Evolutionary conservation across 2,113 vertebrate species (phyloP).

Genomic region (Odobenus rosmarus): DNA sequence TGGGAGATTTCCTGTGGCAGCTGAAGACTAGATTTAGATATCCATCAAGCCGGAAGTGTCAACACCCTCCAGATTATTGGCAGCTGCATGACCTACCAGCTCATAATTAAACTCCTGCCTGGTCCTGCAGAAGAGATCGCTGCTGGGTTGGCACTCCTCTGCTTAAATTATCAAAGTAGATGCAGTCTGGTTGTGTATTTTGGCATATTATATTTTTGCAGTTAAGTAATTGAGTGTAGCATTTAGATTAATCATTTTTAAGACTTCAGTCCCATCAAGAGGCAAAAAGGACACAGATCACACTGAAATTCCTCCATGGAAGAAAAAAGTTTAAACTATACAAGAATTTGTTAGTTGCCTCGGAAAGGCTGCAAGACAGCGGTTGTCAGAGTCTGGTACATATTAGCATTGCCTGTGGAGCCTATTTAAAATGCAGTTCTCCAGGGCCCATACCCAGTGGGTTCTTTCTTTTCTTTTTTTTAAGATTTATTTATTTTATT

Average conservation of each 20-base stretch:
- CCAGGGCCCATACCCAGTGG: not conserved
- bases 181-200: conserved; percentile 3
- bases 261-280: not conserved
- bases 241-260: conserved; percentile 63
- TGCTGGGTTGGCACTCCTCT: conserved; percentile 21
- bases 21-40: conserved; percentile 60
- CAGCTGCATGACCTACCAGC: conserved; percentile 54
- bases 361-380: not conserved
- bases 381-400: not conserved
- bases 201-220: conserved; percentile 56
- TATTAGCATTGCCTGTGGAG: not conserved
- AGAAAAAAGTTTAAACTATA: not conserved
- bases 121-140: conserved; percentile 21
- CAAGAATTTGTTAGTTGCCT: not conserved
- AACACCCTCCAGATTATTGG: conserved; percentile 54
- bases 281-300: conserved; percentile 24
- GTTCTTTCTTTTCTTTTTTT: not conserved
- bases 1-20: not conserved
- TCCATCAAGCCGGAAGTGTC: conserved; percentile 38
- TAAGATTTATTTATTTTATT: not conserved
- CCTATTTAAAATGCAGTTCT: not conserved
- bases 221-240: conserved; percentile 62
- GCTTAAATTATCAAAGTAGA: conserved; percentile 39
- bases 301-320: not conserved
- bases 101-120: conserved; percentile 60